These are phyloP conservation scores for Drosophila helvetica DNA, from an alignment of 2,888 invertebrate genomes.

Conservation along the genomic window DNA sequence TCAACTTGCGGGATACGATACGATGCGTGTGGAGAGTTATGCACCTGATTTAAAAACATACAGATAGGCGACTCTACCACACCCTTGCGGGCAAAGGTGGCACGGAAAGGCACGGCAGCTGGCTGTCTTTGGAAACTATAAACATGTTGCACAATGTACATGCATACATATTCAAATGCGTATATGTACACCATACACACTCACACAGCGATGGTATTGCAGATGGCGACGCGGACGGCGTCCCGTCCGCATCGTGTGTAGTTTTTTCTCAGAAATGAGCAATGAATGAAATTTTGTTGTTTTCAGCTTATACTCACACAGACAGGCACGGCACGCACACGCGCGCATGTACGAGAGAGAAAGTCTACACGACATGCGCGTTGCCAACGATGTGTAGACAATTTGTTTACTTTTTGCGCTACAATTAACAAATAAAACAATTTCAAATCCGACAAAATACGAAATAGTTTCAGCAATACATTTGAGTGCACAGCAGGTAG, in stretches of 20 bases:
- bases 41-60: conserved; percentile 7
- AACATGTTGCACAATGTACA: conserved; percentile 32
- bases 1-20: neutral
- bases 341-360: conserved; percentile 68
- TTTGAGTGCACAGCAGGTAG: conserved; percentile 41
- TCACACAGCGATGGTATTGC: conserved; percentile 44
- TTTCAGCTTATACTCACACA: conserved; percentile 55
- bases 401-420: conserved; percentile 68
- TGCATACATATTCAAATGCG: conserved; percentile 7
- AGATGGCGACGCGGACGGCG: conserved; percentile 54
- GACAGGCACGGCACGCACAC: conserved; percentile 24
- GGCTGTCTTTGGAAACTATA: neutral
- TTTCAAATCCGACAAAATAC: conserved; percentile 15
- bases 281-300: conserved; percentile 81
- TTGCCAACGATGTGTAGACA: conserved; percentile 57
- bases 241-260: conserved; percentile 52
- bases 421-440: conserved; percentile 49
- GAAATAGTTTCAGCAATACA: conserved; percentile 39
- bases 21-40: neutral
- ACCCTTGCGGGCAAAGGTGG: neutral
- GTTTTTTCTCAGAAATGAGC: conserved; percentile 73
- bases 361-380: conserved; percentile 66
- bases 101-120: neutral
- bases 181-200: conserved; percentile 26
- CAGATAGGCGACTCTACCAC: neutral